phyloP scores from a whole-genome alignment of 1,140 invertebrate genomes.

The Antheraea pernyi region DNA sequence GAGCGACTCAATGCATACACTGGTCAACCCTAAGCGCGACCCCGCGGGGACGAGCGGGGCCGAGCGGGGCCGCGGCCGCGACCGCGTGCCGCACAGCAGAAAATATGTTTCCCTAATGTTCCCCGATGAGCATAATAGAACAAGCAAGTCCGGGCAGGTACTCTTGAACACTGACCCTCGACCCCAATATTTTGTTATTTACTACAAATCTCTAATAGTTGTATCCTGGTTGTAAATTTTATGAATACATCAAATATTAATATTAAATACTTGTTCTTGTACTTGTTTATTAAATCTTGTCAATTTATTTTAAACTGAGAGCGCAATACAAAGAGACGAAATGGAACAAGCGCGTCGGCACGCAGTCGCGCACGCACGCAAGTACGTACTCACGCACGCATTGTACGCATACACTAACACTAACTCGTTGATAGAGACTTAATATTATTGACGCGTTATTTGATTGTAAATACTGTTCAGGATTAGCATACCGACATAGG shows the following conservation, averaged over 20 bases:
- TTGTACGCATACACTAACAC: slow-evolving; percentile 44
- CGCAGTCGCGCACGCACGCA: slow-evolving; percentile 11
- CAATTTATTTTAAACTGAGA: too few species aligned
- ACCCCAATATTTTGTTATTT: too few species aligned
- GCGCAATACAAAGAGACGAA: too few species aligned
- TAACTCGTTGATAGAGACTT: slow-evolving; percentile 76
- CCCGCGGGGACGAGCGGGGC: background rate
- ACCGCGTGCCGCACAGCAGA: background rate
- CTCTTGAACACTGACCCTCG: too few species aligned
- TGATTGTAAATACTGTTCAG: slow-evolving; percentile 5
- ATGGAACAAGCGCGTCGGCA: background rate
- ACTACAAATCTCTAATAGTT: too few species aligned
- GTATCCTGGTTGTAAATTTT: too few species aligned
- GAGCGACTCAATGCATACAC: slow-evolving; percentile 55
- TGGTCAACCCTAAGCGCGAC: slow-evolving; percentile 36
- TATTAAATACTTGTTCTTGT: too few species aligned
- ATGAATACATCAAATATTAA: too few species aligned
- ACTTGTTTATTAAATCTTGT: too few species aligned
- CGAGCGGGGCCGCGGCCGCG: slow-evolving; percentile 3
- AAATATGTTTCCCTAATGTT: background rate
- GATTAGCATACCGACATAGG: background rate
- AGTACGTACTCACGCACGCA: slow-evolving; percentile 1
- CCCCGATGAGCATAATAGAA: too few species aligned
- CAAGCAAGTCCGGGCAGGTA: too few species aligned
- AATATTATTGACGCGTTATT: slow-evolving; percentile 20